These are phyloP conservation scores for Equus quagga DNA, from an alignment of 2,113 vertebrate genomes.

Conservation along the genomic window DNA sequence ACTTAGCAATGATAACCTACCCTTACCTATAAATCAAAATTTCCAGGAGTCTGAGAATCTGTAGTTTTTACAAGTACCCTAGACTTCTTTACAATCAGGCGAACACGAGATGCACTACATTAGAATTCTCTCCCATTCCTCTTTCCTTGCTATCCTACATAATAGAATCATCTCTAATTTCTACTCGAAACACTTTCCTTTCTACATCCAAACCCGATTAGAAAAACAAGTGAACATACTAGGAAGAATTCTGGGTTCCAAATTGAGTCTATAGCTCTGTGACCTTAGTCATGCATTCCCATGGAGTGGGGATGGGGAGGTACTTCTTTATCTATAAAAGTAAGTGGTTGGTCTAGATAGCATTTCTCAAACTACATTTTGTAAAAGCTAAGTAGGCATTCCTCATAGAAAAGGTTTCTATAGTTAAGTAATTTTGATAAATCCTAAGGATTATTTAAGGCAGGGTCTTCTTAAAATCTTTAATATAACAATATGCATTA, in stretches of 20 bases:
- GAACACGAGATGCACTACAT: neutral
- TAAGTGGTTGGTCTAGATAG: neutral
- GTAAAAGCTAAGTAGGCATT: neutral
- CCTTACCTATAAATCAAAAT: neutral
- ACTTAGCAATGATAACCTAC: neutral
- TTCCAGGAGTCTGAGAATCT: neutral
- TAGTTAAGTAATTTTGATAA: neutral
- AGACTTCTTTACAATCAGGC: neutral
- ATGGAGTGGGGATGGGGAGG: neutral
- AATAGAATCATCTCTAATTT: neutral
- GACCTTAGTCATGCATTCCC: neutral
- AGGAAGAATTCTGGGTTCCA: neutral
- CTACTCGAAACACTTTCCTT: neutral
- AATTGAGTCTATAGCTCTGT: neutral
- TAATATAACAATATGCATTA: neutral
- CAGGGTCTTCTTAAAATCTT: neutral
- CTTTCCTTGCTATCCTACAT: neutral
- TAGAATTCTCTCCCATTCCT: neutral
- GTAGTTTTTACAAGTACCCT: neutral
- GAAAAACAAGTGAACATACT: neutral
- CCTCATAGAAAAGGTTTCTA: neutral
- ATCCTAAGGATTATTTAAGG: neutral
- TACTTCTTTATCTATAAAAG: neutral
- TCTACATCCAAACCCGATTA: neutral
- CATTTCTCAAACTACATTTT: neutral